Evolutionary conservation across 1,140 invertebrate species (phyloP), one percentile per base, ranked within the genome.

Genomic region (Bacillus rossius): DNA sequence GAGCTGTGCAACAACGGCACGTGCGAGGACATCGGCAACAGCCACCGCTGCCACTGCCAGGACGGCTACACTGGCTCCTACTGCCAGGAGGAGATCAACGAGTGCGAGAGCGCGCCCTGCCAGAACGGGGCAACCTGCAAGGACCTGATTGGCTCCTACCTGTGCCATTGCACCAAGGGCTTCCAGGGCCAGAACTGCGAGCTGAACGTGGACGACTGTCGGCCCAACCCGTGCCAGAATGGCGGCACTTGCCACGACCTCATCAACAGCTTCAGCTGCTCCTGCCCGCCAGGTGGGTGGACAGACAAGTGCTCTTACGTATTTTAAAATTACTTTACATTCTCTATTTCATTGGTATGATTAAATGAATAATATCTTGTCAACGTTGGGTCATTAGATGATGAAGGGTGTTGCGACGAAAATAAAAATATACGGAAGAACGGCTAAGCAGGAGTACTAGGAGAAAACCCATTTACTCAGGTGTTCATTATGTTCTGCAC

Each of bases 151-250:
- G 91, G 89, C 0, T 85, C 85, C 0, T 96, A 94, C 70, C 81
- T 88, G 52, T 98, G 94, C 64, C 81, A 84, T 19, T 98, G 94
- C 66, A 83, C 86, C 0, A 84, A 87, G 64, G 94, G 93, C 0
- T 96, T 94, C 72, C 91, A 96, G 73, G 96, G 96, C 0, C 87
- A 89, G 63, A 95, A 96, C 68, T 99, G 96, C 69, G 93, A 96
- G 69, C 75, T 89, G 0, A 94, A 98, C 67, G 88, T 96, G 1
- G 91, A 96, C 65, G 94, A 96, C 63, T 97, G 94, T 67, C 81
- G 84, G 1, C 86, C 89, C 0, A 93, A 94, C 75, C 91, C 91
- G 0, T 96, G 94, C 68, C 88, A 92, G 65, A 96, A 96, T 69
- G 92, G 92, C 3, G 94, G 91, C 17, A 92, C 87, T 0, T 97